Conservation (phyloP, 2,888 invertebrate genomes). For the Drosophila bunnanda region DNA sequence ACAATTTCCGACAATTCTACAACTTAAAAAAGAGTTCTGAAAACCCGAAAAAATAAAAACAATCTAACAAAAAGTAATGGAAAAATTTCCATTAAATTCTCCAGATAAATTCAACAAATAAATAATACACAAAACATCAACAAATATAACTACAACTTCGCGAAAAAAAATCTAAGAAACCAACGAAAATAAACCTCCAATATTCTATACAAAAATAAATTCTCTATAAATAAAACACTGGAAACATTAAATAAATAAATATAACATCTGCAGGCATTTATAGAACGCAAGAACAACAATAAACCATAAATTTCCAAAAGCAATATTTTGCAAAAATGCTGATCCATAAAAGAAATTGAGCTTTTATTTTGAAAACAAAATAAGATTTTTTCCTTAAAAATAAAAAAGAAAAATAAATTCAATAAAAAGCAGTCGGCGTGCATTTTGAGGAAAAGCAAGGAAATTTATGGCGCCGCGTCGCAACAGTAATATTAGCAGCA, state of each 20-base stretch:
- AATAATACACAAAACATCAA: slow-evolving; percentile 1
- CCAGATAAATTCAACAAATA: neutral
- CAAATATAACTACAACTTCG: neutral
- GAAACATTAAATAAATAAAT: slow-evolving; percentile 25
- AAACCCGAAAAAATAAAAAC: slow-evolving; percentile 8
- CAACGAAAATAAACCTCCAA: slow-evolving; percentile 12
- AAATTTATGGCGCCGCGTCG: slow-evolving; percentile 86
- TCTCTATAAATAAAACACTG: slow-evolving; percentile 21
- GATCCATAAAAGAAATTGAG: slow-evolving; percentile 14
- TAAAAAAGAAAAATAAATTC: neutral
- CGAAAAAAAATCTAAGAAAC: slow-evolving; percentile 11
- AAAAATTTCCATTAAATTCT: neutral
- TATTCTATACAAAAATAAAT: slow-evolving; percentile 4
- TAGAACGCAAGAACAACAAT: slow-evolving; percentile 24
- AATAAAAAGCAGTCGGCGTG: neutral
- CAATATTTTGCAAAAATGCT: slow-evolving; percentile 40
- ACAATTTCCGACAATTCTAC: slow-evolving; percentile 1
- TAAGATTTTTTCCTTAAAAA: neutral
- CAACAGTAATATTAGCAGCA: slow-evolving; percentile 80
- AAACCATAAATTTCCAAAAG: slow-evolving; percentile 16
- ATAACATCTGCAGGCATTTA: slow-evolving; percentile 16
- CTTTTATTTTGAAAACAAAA: neutral
- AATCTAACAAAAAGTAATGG: neutral
- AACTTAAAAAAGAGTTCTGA: neutral
- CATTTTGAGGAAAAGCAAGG: slow-evolving; percentile 58